Evolutionary conservation across 2,888 invertebrate genomes (phyloP), one percentile per base, ranked within the genome.

Genomic region (Macrostomum cliftonense): DNA sequence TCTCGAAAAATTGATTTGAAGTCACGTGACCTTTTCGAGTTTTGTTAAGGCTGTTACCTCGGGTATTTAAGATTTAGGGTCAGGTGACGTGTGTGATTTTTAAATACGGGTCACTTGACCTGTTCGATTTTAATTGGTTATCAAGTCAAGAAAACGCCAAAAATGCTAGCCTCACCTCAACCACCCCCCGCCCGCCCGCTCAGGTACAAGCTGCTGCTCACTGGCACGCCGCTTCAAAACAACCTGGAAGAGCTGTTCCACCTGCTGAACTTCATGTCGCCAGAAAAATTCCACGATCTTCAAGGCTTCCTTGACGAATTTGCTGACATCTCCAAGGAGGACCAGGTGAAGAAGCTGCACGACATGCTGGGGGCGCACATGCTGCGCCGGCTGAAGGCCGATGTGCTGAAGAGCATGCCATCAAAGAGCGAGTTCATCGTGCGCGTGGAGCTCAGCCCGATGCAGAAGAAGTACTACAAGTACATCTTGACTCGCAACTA

Each of bases 371-470:
- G 97, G 1, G 91, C 95, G 7, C 97, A 97, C 73, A 88, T 99
- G 84, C 75, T 99, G 75, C 81, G 97, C 56, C 82, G 97, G 63
- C 77, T 99, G 46, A 99, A 99, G 71, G 87, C 93, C 12, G 97
- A 99, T 68, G 97, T 99, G 14, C 75, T 99, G 20, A 91, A 88
- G 71, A 77, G 87, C 63, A 97, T 99, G 87, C 97, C 97, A 0
- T 83, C 91, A 0, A 99, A 99, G 74, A 93, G 91, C 0, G 97
- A 99, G 73, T 91, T 97, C 63, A 97, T 99, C 63, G 95, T 99
- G 36, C 79, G 97, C 58, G 95, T 99, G 0, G 97, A 99, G 67
- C 73, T 99, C 51, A 89, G 91, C 2, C 19, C 50, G 49, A 46
- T 43, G 59, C 62, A 28, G 56, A 75, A 74, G 76, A 97, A 97